Percentiles rank a stretch among this genome's conserved stretches.
Evolutionary conservation across 2,888 invertebrate species (phyloP).

Genomic region (Machimus rusticus): DNA sequence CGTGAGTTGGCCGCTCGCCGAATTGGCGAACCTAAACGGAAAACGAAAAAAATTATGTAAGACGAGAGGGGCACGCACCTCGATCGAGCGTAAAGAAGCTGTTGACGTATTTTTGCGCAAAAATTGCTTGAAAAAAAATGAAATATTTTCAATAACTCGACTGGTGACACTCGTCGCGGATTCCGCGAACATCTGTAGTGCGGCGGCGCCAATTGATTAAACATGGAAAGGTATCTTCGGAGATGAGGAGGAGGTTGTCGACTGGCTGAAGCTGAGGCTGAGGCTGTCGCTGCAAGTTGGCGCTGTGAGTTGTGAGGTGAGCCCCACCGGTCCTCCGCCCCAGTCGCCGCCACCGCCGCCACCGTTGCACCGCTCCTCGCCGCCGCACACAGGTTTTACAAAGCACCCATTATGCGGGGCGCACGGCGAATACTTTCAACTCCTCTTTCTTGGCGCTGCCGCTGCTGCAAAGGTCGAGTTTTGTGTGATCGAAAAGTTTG

Average conservation of each 20-base stretch:
- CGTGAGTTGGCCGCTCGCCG: neutral
- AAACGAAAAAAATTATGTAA: neutral
- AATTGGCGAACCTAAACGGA: neutral
- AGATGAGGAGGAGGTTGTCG: neutral
- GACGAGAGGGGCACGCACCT: neutral
- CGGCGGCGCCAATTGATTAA: constrained; percentile 40
- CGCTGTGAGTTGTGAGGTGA: neutral
- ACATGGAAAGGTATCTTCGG: neutral
- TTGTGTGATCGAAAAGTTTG: constrained; percentile 20
- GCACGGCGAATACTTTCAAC: neutral
- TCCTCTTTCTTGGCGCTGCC: neutral
- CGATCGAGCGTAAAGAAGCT: neutral
- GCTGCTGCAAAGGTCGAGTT: constrained; percentile 15
- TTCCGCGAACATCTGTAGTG: constrained; percentile 31
- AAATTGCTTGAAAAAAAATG: neutral
- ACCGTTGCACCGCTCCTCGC: neutral
- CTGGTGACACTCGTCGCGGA: neutral
- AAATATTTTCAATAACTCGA: neutral
- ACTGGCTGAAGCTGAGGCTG: neutral
- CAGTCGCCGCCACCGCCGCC: neutral
- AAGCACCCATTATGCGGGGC: neutral
- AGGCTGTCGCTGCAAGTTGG: neutral
- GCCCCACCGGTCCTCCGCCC: neutral
- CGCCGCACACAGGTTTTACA: neutral
- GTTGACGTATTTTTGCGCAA: neutral